Evolutionary conservation across 2,797 vertebrate species (phyloP).

Genomic region (Bradypus variegatus): DNA sequence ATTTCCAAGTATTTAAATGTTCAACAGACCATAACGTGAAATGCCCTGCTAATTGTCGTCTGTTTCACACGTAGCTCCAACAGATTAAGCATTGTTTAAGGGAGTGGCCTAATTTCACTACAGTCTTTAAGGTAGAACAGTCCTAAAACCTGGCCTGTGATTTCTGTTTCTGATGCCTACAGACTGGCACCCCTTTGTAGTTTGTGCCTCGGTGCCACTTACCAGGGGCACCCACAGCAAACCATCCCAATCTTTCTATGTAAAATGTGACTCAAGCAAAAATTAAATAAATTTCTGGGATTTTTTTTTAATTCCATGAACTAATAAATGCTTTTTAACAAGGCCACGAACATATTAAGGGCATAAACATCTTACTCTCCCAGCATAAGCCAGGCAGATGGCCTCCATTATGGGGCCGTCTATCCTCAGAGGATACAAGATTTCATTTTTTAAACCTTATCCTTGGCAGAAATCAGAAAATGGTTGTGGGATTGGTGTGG

Average conservation of each 20-base stretch:
- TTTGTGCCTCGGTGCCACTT: slow-evolving; percentile 62
- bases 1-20: slow-evolving; percentile 71
- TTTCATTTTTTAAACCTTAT: background rate
- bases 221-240: slow-evolving; percentile 54
- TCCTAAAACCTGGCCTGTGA: slow-evolving; percentile 49
- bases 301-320: slow-evolving; percentile 46
- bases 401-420: background rate
- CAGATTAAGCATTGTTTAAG: slow-evolving; percentile 51
- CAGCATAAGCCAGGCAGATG: background rate
- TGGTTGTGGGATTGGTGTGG: background rate
- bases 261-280: slow-evolving; percentile 70
- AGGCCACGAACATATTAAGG: background rate
- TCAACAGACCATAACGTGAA: slow-evolving; percentile 69
- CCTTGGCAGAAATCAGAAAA: background rate
- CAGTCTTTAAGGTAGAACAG: slow-evolving; percentile 44
- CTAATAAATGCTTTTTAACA: background rate
- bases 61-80: slow-evolving; percentile 47
- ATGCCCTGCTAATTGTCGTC: slow-evolving; percentile 60
- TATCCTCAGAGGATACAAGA: background rate
- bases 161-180: slow-evolving; percentile 61
- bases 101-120: slow-evolving; percentile 58
- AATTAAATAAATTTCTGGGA: slow-evolving; percentile 77
- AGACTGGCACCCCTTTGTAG: slow-evolving; percentile 50
- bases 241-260: slow-evolving; percentile 58
- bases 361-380: background rate